Evolutionary conservation across 1,140 invertebrate genomes (phyloP).

Genomic region (Triops cancriformis): DNA sequence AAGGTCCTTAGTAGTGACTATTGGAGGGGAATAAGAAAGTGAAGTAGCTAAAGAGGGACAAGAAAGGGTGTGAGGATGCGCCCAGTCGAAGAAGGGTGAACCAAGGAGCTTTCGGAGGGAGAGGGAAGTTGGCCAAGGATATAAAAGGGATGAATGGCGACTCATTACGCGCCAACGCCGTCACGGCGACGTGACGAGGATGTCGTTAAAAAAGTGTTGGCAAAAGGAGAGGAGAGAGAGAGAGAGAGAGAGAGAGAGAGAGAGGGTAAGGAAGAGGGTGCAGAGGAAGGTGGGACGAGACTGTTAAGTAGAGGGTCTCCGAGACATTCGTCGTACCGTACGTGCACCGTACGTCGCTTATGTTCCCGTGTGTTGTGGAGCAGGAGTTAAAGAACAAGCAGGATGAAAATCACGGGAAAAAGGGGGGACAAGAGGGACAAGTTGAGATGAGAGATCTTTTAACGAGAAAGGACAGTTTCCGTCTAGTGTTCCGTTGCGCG

Average conservation of each 20-base stretch:
- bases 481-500: background rate
- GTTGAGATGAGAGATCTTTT: background rate
- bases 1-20: background rate
- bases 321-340: no score
- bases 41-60: no score
- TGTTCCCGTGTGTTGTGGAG: background rate
- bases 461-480: constrained; percentile 9
- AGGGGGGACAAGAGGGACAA: no score
- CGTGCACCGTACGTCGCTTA: no score
- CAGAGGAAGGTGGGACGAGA: no score
- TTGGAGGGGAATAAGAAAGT: background rate
- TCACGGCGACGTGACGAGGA: constrained; percentile 3
- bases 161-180: constrained; percentile 8
- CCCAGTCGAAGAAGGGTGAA: no score
- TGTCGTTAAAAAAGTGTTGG: constrained; percentile 9
- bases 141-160: constrained; percentile 11
- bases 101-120: no score
- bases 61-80: no score
- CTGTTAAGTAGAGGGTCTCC: no score
- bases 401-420: no score
- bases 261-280: background rate
- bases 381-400: background rate
- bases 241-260: background rate
- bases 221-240: background rate
- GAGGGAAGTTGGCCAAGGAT: background rate